Evolutionary conservation across 2,888 invertebrate genomes (phyloP).

Genomic region (Orgyia antiqua): DNA sequence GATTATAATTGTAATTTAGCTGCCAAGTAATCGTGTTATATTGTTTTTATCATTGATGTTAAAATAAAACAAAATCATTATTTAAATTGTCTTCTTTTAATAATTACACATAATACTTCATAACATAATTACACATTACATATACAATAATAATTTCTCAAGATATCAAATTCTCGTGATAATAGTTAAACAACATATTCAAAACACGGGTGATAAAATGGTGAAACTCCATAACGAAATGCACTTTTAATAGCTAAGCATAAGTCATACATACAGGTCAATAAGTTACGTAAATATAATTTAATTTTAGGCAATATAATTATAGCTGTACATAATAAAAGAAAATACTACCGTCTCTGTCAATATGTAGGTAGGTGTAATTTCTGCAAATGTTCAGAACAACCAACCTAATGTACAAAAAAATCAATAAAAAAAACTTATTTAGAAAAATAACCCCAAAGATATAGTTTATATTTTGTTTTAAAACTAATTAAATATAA

Average conservation of each 20-base stretch:
- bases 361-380: too few relatives aligned
- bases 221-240: conserved; percentile 67
- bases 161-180: conserved; percentile 70
- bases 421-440: conserved; percentile 12
- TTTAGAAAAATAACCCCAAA: too few relatives aligned
- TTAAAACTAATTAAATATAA: conserved; percentile 26
- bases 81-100: conserved; percentile 75
- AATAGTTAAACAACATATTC: conserved; percentile 61
- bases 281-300: conserved; percentile 77
- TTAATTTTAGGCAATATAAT: conserved; percentile 70
- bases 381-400: too few relatives aligned
- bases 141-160: conserved; percentile 76
- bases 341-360: too few relatives aligned
- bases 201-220: conserved; percentile 64
- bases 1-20: too few relatives aligned
- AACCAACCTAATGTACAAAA: too few relatives aligned
- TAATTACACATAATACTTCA: conserved; percentile 77
- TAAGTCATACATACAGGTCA: conserved; percentile 59
- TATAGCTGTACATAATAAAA: conserved; percentile 61
- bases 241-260: conserved; percentile 60
- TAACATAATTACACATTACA: conserved; percentile 77
- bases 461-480: conserved; percentile 17
- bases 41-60: too few relatives aligned
- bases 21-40: too few relatives aligned
- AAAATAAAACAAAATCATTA: conserved; percentile 39